Evolutionary conservation across 2,113 vertebrate genomes (phyloP).

Genomic region (Chionodraco myersi): DNA sequence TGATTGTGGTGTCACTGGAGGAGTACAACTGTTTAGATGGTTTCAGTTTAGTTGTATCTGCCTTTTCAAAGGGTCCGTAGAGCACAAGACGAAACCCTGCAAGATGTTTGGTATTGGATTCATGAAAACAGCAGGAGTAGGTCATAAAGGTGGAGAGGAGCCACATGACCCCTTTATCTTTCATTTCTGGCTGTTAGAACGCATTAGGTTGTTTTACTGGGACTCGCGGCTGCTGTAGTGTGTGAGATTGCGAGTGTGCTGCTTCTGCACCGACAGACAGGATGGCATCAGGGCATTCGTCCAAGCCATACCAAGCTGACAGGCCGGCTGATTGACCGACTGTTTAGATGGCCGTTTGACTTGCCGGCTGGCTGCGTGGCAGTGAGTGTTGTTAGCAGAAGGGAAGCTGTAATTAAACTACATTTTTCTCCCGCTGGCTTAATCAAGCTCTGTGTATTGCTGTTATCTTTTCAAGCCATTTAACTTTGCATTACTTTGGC

Average conservation of each 20-base stretch:
- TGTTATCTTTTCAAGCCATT: constrained; percentile 48
- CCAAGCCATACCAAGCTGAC: constrained; percentile 57
- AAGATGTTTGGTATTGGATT: constrained; percentile 11
- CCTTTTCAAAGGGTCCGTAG: constrained; percentile 5
- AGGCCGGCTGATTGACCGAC: constrained; percentile 64
- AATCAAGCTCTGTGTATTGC: constrained; percentile 40
- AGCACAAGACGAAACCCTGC: not conserved
- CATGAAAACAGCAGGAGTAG: not conserved
- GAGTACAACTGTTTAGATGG: constrained; percentile 3
- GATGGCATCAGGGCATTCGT: constrained; percentile 42
- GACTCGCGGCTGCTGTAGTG: constrained; percentile 13
- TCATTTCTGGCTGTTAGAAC: constrained; percentile 24
- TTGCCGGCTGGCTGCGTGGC: constrained; percentile 55
- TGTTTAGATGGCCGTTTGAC: constrained; percentile 61
- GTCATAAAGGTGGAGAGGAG: constrained; percentile 29
- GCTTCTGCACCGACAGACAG: constrained; percentile 39
- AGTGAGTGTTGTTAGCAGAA: constrained; percentile 58
- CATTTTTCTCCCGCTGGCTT: constrained; percentile 51
- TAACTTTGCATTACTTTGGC: constrained; percentile 43
- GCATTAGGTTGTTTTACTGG: constrained; percentile 21
- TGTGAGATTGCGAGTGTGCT: constrained; percentile 30
- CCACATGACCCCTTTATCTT: constrained; percentile 34
- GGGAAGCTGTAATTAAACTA: constrained; percentile 66
- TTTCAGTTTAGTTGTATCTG: not conserved
- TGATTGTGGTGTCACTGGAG: not conserved